A percentile compares a stretch with the other conserved stretches of the same genome.
Evolutionary conservation across 2,888 invertebrate species (phyloP).

Genomic region (Axea sp.): DNA sequence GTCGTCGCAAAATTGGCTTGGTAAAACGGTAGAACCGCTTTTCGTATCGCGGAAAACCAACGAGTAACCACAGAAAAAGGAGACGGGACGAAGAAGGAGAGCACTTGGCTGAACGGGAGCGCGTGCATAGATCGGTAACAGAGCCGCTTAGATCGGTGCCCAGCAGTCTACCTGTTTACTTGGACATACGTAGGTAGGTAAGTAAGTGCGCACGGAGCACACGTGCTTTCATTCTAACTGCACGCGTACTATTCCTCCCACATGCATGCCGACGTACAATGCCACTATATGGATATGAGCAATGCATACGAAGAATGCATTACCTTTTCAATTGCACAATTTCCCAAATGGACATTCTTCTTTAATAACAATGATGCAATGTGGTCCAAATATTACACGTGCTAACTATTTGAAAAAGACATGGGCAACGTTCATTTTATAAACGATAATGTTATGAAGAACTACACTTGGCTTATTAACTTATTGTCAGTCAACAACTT

Average conservation of each 20-base stretch:
- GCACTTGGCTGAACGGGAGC: constrained; percentile 42
- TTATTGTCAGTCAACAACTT: no score
- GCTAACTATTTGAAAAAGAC: neutral
- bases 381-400: no score
- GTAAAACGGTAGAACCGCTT: constrained; percentile 61
- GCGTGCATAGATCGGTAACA: constrained; percentile 51
- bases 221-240: constrained; percentile 61
- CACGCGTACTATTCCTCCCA: constrained; percentile 57
- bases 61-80: constrained; percentile 41
- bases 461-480: no score
- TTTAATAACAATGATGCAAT: neutral
- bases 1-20: constrained; percentile 55
- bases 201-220: constrained; percentile 55
- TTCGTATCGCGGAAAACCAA: constrained; percentile 58
- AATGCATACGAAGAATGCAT: constrained; percentile 24
- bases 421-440: no score
- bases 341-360: neutral
- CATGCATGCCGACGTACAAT: constrained; percentile 21
- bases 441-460: no score
- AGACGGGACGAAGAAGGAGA: constrained; percentile 57
- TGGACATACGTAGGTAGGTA: constrained; percentile 35
- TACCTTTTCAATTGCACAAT: constrained; percentile 18
- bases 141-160: constrained; percentile 69
- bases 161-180: constrained; percentile 76
- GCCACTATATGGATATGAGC: constrained; percentile 22